A percentile compares a stretch with the other conserved stretches of the same genome.
phyloP scores from a whole-genome alignment of 1,140 invertebrate genomes.

The Cydia fagiglandana region DNA sequence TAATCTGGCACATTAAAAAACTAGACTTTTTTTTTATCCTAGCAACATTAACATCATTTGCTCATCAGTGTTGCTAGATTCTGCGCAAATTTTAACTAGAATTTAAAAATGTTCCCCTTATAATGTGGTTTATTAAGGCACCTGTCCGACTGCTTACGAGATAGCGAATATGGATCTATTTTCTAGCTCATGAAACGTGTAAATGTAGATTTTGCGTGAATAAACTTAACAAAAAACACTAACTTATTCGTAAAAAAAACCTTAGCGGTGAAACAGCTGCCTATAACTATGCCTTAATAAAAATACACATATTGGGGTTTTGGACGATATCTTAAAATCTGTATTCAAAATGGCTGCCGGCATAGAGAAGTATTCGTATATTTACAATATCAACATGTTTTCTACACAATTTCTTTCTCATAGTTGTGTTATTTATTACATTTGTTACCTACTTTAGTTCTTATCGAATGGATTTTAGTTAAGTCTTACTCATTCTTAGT shows the following conservation, averaged over 20 bases:
- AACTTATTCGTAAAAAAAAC: not conserved
- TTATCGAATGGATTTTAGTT: not conserved
- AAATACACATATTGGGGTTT: not conserved
- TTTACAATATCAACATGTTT: not conserved
- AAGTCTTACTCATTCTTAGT: not conserved
- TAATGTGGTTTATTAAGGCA: too few relatives aligned
- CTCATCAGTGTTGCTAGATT: too few relatives aligned
- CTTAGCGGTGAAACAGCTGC: not conserved
- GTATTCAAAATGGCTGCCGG: not conserved
- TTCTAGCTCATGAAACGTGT: too few relatives aligned
- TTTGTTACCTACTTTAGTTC: conserved; percentile 5
- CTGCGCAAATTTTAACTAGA: too few relatives aligned
- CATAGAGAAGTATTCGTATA: not conserved
- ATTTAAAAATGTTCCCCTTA: too few relatives aligned
- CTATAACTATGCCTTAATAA: not conserved
- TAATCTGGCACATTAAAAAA: not conserved
- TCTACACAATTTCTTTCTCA: not conserved
- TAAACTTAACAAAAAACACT: too few relatives aligned
- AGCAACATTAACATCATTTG: too few relatives aligned
- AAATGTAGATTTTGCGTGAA: too few relatives aligned
- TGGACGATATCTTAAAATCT: not conserved
- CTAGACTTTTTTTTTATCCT: not conserved
- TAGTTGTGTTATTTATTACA: conserved; percentile 5
- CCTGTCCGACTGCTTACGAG: too few relatives aligned
- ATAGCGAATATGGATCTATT: too few relatives aligned